phyloP scores from a whole-genome alignment of 2,797 vertebrate genomes.

The Peromyscus melanophrys region DNA sequence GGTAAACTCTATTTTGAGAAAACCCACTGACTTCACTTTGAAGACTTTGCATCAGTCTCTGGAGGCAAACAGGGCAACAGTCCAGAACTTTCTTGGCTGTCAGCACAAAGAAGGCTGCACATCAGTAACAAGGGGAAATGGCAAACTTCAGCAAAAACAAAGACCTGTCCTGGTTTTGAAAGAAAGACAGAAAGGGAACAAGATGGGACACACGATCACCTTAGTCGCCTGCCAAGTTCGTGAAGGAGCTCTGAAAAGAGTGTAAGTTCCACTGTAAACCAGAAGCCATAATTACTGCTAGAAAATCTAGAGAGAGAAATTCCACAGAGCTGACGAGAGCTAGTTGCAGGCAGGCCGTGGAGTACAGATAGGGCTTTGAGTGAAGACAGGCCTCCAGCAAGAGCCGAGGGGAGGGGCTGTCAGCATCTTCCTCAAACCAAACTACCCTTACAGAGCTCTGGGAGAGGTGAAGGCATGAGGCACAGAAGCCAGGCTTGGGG shows the following conservation, averaged over 20 bases:
- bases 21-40: conserved; percentile 86
- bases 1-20: conserved; percentile 80
- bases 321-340: background rate
- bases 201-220: conserved; percentile 74
- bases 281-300: conserved; percentile 75
- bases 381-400: conserved; percentile 37
- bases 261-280: conserved; percentile 72
- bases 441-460: conserved; percentile 41
- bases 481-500: background rate
- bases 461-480: background rate
- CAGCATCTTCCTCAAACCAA: conserved; percentile 56
- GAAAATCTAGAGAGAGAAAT: conserved; percentile 70
- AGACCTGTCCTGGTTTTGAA: conserved; percentile 78
- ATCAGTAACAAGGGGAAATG: conserved; percentile 85
- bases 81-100: conserved; percentile 88
- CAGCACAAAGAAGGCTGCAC: conserved; percentile 86
- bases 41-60: conserved; percentile 86
- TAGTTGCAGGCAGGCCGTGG: background rate
- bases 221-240: conserved; percentile 77
- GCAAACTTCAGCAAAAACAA: conserved; percentile 89
- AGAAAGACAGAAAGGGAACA: conserved; percentile 72
- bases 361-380: background rate
- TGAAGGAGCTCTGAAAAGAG: conserved; percentile 76
- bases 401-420: background rate
- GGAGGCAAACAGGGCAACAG: conserved; percentile 86